phyloP scores from a whole-genome alignment of 2,113 vertebrate genomes.

The Xiphophorus couchianus region DNA sequence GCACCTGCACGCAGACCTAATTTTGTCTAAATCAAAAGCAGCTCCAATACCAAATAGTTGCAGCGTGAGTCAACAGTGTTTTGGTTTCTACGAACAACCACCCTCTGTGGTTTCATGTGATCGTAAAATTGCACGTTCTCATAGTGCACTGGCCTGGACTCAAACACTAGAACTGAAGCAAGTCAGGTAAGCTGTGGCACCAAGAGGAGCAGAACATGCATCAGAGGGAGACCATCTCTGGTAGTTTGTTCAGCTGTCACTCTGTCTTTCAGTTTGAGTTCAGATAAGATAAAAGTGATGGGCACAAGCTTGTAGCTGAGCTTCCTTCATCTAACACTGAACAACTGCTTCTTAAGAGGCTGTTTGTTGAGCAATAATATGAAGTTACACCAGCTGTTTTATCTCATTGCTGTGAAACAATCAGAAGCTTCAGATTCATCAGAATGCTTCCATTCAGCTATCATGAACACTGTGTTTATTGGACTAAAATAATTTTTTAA shows the following conservation, averaged over 20 bases:
- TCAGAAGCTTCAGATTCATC: not conserved
- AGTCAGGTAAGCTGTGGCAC: slow-evolving; percentile 5
- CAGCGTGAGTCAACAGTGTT: slow-evolving; percentile 55
- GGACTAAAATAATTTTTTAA: too few species aligned
- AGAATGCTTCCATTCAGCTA: not conserved
- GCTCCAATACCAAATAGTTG: slow-evolving; percentile 66
- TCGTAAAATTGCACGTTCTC: slow-evolving; percentile 65
- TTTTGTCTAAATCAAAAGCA: slow-evolving; percentile 67
- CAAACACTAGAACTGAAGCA: slow-evolving; percentile 36
- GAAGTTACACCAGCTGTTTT: not conserved
- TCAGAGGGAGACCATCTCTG: not conserved
- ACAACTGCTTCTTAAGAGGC: not conserved
- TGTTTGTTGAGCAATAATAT: not conserved
- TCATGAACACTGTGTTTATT: not conserved
- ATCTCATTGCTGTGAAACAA: not conserved
- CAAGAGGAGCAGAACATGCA: slow-evolving; percentile 16
- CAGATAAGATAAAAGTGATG: not conserved
- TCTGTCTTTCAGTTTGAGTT: slow-evolving; percentile 37
- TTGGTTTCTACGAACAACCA: slow-evolving; percentile 46
- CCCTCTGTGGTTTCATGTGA: slow-evolving; percentile 53
- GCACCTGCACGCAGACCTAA: slow-evolving; percentile 42
- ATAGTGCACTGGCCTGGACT: slow-evolving; percentile 39
- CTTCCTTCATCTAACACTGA: not conserved
- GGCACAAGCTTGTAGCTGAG: not conserved
- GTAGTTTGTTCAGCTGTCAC: slow-evolving; percentile 2